Conservation (phyloP, 1,140 invertebrate genomes). For the Meloidogyne hapla region DNA sequence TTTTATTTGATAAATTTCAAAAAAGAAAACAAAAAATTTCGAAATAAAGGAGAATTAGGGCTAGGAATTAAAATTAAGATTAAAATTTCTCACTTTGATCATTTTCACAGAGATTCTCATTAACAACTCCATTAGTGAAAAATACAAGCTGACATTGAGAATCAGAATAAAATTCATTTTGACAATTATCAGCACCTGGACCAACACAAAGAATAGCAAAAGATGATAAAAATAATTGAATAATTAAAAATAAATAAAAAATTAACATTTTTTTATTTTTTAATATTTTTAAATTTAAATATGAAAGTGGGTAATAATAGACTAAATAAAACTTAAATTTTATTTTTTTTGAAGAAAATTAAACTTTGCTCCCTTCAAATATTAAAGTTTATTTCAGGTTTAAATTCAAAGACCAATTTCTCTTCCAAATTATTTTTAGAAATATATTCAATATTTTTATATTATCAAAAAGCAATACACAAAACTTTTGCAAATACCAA, state of each 20-base stretch:
- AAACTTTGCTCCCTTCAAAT: too few species aligned
- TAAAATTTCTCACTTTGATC: neutral
- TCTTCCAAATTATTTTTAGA: too few species aligned
- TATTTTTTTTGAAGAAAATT: too few species aligned
- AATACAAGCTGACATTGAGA: slow-evolving; percentile 1
- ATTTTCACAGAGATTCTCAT: neutral
- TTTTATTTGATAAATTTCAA: too few species aligned
- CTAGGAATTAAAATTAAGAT: too few species aligned
- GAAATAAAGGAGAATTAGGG: too few species aligned
- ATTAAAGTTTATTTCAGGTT: too few species aligned
- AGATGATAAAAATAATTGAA: neutral
- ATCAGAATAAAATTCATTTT: neutral
- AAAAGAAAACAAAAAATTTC: too few species aligned
- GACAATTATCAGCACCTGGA: slow-evolving; percentile 1
- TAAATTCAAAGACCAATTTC: too few species aligned
- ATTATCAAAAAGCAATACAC: too few species aligned
- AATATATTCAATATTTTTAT: too few species aligned
- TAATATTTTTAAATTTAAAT: neutral
- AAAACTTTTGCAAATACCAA: too few species aligned
- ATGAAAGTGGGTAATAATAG: neutral
- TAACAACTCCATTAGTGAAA: neutral
- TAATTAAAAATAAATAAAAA: neutral
- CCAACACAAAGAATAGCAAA: neutral
- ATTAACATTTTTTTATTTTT: neutral
- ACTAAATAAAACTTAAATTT: neutral